A percentile compares a stretch with the other conserved stretches of the same genome.
Conservation (phyloP, 2,113 vertebrate genomes). For the Pteropus alecto region DNA sequence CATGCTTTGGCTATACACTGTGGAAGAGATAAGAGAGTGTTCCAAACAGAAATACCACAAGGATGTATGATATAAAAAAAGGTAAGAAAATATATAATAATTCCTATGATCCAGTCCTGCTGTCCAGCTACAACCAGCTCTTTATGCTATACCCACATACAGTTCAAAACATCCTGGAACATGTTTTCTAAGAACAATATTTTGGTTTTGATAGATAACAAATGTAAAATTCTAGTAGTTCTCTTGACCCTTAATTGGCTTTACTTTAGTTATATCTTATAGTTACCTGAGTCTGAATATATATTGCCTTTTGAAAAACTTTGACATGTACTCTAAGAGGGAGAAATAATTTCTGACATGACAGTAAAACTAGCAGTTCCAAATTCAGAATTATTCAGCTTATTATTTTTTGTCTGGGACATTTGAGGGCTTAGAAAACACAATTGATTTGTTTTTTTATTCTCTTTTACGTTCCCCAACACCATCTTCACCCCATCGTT, state of each 20-base stretch:
- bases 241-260: neutral
- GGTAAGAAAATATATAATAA: neutral
- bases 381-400: neutral
- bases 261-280: neutral
- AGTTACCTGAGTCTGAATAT: neutral
- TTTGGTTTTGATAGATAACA: neutral
- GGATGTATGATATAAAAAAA: neutral
- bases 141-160: rapidly evolving
- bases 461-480: neutral
- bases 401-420: neutral
- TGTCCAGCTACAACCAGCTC: neutral
- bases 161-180: neutral
- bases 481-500: neutral
- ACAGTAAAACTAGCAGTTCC: neutral
- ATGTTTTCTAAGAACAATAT: neutral
- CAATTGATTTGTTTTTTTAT: neutral
- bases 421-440: neutral
- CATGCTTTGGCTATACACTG: too few relatives aligned
- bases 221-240: neutral
- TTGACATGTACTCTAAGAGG: neutral
- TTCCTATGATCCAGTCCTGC: neutral
- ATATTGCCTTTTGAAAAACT: neutral
- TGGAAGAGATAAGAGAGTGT: neutral
- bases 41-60: neutral
- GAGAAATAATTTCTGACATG: neutral